Evolutionary conservation across 2,888 invertebrate species (phyloP).

Genomic region (Pterostichus madidus): DNA sequence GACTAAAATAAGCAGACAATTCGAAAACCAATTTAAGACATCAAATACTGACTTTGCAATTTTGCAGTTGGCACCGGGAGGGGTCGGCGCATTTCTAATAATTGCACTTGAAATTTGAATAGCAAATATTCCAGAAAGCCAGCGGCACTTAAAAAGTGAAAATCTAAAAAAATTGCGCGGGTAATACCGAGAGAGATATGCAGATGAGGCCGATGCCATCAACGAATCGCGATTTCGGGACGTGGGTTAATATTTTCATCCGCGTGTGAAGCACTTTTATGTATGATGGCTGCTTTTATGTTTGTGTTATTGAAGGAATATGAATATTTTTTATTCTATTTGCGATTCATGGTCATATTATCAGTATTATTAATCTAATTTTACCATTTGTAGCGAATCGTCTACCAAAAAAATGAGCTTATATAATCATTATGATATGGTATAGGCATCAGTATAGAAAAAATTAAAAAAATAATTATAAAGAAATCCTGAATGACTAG

Average conservation of each 20-base stretch:
- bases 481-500: no score
- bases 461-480: no score
- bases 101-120: slow-evolving; percentile 60
- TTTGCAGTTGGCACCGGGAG: slow-evolving; percentile 14
- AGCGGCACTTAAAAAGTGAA: slow-evolving; percentile 38
- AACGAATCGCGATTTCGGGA: slow-evolving; percentile 8
- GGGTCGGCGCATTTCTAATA: slow-evolving; percentile 48
- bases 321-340: slow-evolving; percentile 43
- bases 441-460: no score
- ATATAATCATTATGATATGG: no score
- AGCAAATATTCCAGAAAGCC: slow-evolving; percentile 50
- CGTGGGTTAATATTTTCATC: slow-evolving; percentile 36
- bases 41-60: slow-evolving; percentile 54
- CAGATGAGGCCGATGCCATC: slow-evolving; percentile 36
- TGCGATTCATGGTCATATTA: no score
- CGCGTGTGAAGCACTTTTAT: slow-evolving; percentile 13
- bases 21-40: slow-evolving; percentile 54
- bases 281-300: not conserved
- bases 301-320: not conserved
- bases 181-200: slow-evolving; percentile 30
- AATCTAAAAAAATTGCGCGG: slow-evolving; percentile 24
- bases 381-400: no score
- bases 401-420: no score
- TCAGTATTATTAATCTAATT: no score
- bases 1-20: slow-evolving; percentile 53